A percentile compares a stretch with the other conserved stretches of the same genome.
phyloP scores from a whole-genome alignment of 30 jellyfish, hydroid and myxozoan genomes.

The Aurelia sp. region DNA sequence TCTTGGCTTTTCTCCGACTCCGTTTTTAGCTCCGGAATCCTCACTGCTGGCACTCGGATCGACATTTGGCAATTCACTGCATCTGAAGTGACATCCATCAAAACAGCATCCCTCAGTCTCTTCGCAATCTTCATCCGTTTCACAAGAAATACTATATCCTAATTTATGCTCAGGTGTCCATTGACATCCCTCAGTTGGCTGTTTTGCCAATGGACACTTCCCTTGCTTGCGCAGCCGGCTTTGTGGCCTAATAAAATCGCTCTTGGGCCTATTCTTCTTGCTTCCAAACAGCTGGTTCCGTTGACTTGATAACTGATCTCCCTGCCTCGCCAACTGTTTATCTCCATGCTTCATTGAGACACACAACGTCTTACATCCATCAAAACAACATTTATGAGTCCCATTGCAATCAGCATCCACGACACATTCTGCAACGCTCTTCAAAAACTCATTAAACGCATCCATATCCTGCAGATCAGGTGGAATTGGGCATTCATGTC shows the following conservation, averaged over 20 bases:
- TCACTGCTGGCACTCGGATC: not conserved
- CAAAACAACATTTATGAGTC: constrained; percentile 40
- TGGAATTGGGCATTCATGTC: constrained; percentile 22
- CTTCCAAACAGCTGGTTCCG: too few species aligned
- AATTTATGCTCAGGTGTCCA: not conserved
- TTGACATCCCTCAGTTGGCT: not conserved
- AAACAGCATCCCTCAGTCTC: constrained; percentile 24
- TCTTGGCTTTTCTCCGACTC: too few species aligned
- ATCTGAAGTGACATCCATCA: constrained; percentile 18
- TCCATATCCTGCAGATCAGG: constrained; percentile 5
- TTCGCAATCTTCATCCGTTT: constrained; percentile 10
- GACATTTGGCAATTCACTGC: not conserved
- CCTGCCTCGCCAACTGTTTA: too few species aligned
- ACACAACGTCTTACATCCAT: constrained; percentile 33
- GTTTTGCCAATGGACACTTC: not conserved
- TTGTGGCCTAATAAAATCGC: too few species aligned
- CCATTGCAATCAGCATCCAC: constrained; percentile 42
- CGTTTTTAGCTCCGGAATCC: not conserved
- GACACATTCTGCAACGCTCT: constrained; percentile 29
- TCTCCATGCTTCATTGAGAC: too few species aligned
- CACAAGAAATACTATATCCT: not conserved
- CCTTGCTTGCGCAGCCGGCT: too few species aligned
- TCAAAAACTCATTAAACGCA: constrained; percentile 22
- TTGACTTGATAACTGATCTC: too few species aligned
- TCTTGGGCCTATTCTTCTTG: too few species aligned